phyloP scores from a whole-genome alignment of 2,888 invertebrate genomes.

The Ariolimax columbianus region DNA sequence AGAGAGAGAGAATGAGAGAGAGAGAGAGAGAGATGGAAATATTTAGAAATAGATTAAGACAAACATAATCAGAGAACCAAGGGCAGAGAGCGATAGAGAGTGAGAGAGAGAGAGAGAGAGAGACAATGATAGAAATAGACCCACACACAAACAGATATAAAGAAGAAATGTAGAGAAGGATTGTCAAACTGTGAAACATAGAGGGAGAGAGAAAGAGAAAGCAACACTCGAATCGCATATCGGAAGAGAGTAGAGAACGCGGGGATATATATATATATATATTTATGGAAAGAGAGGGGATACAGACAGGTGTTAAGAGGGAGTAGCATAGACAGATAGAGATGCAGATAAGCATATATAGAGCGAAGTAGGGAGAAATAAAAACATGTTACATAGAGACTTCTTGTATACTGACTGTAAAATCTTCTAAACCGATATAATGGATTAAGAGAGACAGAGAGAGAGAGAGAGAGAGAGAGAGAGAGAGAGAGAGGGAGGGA shows the following conservation, averaged over 20 bases:
- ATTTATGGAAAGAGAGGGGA: too few relatives aligned
- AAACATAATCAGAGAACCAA: background rate
- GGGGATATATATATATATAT: too few relatives aligned
- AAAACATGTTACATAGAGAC: too few relatives aligned
- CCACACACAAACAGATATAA: background rate
- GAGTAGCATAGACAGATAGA: conserved; percentile 3
- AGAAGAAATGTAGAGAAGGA: background rate
- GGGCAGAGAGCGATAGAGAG: background rate
- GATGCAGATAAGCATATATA: background rate
- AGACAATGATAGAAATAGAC: background rate
- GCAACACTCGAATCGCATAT: too few relatives aligned
- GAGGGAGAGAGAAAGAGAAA: background rate
- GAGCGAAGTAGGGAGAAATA: too few relatives aligned
- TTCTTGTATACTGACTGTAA: too few relatives aligned
- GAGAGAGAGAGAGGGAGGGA: background rate
- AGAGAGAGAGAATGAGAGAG: background rate
- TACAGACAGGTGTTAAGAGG: too few relatives aligned
- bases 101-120: background rate
- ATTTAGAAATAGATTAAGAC: background rate
- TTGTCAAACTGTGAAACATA: background rate
- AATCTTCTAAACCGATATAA: too few relatives aligned
- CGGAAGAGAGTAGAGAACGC: too few relatives aligned
- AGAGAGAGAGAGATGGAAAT: background rate
- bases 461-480: background rate
- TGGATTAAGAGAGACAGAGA: too few relatives aligned